Conservation (phyloP, 2,797 vertebrate genomes). For the Macropus fuliginosus region DNA sequence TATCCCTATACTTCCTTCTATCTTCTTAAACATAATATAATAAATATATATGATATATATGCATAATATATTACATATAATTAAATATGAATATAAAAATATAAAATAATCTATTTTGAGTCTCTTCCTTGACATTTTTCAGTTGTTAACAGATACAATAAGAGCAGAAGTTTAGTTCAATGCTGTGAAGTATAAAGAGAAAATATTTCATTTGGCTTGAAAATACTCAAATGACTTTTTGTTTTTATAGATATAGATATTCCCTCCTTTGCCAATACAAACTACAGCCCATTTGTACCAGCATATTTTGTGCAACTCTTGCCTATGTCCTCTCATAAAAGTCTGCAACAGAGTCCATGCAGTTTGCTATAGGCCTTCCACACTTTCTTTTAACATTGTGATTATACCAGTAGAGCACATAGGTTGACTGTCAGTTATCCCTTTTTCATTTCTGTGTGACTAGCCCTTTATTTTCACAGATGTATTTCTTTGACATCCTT, state of each 20-base stretch:
- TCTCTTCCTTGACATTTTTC: background rate
- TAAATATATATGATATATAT: too few species aligned
- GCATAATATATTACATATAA: too few species aligned
- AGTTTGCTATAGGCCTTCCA: background rate
- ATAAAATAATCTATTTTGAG: too few species aligned
- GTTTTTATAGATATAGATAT: background rate
- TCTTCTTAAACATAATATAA: background rate
- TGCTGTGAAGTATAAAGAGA: background rate
- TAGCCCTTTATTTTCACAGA: background rate
- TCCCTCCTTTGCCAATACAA: background rate
- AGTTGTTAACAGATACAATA: background rate
- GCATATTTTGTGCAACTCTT: background rate
- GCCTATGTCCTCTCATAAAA: background rate
- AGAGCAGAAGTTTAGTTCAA: background rate
- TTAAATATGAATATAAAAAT: too few species aligned
- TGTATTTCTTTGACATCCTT: background rate
- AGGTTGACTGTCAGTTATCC: background rate
- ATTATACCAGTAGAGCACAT: background rate
- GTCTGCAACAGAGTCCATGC: background rate
- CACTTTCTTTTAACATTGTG: background rate
- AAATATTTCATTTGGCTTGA: background rate
- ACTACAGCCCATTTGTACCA: background rate
- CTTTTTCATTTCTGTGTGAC: background rate
- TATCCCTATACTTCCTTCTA: background rate
- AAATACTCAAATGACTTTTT: background rate